Evolutionary conservation across 2,113 vertebrate genomes (phyloP).

Genomic region (Tichodroma muraria): DNA sequence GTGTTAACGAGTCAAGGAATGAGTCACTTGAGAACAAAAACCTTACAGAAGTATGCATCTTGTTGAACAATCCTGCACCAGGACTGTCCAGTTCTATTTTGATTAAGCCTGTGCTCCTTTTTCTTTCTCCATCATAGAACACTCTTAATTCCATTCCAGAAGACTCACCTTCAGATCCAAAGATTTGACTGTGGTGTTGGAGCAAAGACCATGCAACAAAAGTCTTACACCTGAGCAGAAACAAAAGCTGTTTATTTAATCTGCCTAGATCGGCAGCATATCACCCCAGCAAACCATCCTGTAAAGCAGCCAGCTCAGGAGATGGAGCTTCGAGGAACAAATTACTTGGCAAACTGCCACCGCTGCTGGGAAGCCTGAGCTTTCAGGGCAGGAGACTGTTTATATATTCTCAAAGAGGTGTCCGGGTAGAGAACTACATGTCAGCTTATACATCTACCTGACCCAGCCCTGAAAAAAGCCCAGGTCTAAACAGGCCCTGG

Average conservation of each 20-base stretch:
- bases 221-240: constrained; percentile 73
- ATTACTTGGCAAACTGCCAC: rapidly evolving
- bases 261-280: rapidly evolving
- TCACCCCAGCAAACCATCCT: background rate
- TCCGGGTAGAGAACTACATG: rapidly evolving
- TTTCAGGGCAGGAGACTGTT: background rate
- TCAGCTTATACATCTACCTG: rapidly evolving
- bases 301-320: background rate
- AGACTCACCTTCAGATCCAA: constrained; percentile 88
- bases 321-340: rapidly evolving
- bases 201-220: constrained; percentile 81
- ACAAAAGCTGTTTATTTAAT: background rate
- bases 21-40: background rate
- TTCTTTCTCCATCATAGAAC: background rate
- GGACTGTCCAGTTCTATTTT: background rate
- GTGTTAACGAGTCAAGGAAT: background rate
- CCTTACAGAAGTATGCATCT: background rate
- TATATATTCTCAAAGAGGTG: rapidly evolving
- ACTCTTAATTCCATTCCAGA: background rate
- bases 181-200: constrained; percentile 76
- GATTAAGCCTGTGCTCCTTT: background rate
- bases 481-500: rapidly evolving
- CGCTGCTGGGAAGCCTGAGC: background rate
- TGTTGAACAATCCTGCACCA: background rate
- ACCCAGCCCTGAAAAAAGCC: background rate